These are phyloP conservation scores for Choloepus hoffmanni DNA, from an alignment of 2,113 vertebrate genomes.

Conservation along the genomic window DNA sequence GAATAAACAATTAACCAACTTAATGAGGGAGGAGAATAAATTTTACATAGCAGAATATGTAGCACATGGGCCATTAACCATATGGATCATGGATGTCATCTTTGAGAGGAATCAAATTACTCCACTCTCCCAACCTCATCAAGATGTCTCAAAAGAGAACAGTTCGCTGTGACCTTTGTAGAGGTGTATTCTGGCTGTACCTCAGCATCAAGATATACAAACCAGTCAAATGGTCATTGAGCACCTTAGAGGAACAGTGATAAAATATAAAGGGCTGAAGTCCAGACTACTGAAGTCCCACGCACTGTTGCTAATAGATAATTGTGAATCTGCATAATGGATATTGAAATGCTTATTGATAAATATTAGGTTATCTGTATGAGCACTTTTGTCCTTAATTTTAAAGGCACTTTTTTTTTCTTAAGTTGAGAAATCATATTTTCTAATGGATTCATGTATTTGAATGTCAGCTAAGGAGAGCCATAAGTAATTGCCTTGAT, in stretches of 20 bases:
- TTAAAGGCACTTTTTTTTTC: background rate
- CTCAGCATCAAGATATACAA: background rate
- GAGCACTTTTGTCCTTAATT: slow-evolving; percentile 13
- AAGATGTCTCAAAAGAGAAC: background rate
- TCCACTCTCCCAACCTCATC: background rate
- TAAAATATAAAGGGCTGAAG: background rate
- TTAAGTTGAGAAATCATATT: slow-evolving; percentile 24
- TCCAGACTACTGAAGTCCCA: background rate
- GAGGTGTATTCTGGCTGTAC: background rate
- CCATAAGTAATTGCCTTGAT: background rate
- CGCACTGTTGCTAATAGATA: background rate
- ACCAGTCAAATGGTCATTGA: background rate
- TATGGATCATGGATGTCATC: background rate
- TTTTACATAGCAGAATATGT: background rate
- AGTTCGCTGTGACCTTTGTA: background rate
- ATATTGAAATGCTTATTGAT: background rate
- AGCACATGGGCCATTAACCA: background rate
- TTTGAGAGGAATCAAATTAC: slow-evolving; percentile 35
- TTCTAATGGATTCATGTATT: background rate
- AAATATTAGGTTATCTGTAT: slow-evolving; percentile 9
- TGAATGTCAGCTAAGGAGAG: background rate
- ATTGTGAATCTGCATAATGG: background rate
- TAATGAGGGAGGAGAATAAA: background rate
- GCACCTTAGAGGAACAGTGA: background rate
- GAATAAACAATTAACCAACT: background rate